phyloP scores from a whole-genome alignment of 2,113 vertebrate genomes.

The Loxodonta africana region DNA sequence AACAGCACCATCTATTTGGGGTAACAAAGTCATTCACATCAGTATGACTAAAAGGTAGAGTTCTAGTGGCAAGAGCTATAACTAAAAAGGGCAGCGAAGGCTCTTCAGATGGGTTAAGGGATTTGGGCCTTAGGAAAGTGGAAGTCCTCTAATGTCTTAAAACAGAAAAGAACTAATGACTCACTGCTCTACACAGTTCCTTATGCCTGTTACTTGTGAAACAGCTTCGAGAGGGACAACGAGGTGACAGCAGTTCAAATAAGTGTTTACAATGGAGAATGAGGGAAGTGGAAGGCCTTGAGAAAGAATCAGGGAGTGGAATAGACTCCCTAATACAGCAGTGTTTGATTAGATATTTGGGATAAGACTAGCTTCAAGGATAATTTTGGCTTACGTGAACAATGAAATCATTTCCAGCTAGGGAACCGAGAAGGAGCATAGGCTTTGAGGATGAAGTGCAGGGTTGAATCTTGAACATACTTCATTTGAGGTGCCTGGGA shows the following conservation, averaged over 20 bases:
- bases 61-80: background rate
- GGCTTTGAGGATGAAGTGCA: rapidly evolving
- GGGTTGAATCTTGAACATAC: background rate
- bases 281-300: background rate
- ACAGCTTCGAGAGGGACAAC: background rate
- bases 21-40: background rate
- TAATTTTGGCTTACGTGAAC: background rate
- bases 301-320: background rate
- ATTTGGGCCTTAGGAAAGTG: background rate
- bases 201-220: background rate
- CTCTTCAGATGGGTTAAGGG: too few species aligned
- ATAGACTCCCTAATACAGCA: too few species aligned
- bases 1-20: background rate
- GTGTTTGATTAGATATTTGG: background rate
- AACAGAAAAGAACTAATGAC: background rate
- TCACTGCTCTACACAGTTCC: background rate
- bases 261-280: too few species aligned
- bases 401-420: background rate
- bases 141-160: background rate
- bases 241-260: too few species aligned
- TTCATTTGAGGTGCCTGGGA: background rate
- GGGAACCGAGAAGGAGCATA: background rate
- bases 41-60: background rate
- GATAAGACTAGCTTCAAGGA: background rate
- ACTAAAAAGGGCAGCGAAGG: background rate